Conservation (phyloP, 2,888 invertebrate genomes). For the Escarpia spicata region DNA sequence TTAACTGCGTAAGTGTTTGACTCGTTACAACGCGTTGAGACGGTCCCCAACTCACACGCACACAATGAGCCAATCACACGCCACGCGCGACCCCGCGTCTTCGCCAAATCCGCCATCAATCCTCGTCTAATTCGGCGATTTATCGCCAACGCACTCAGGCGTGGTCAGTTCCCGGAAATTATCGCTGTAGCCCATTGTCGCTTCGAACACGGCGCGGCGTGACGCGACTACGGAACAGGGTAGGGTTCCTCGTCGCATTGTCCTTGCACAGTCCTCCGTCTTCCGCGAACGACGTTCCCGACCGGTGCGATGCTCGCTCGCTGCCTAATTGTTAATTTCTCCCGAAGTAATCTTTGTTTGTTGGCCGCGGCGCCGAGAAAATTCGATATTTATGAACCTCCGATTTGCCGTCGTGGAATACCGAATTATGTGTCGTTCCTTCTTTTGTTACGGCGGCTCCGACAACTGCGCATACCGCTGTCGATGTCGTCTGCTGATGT, state of each 20-base stretch:
- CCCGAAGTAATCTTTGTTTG: neutral
- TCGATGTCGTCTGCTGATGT: neutral
- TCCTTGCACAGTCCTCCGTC: neutral
- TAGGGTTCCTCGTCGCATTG: neutral
- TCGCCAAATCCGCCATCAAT: neutral
- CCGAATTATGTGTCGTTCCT: neutral
- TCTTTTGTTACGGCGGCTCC: neutral
- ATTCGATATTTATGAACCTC: neutral
- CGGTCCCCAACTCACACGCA: neutral
- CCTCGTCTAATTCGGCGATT: neutral
- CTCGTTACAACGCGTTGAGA: neutral
- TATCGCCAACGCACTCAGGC: neutral
- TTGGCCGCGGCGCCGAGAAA: neutral
- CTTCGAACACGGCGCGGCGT: neutral
- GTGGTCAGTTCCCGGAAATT: slow-evolving; percentile 2
- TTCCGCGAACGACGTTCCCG: neutral
- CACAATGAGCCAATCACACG: slow-evolving; percentile 9
- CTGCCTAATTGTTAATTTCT: slow-evolving; percentile 6
- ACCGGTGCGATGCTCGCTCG: neutral
- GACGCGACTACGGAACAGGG: neutral
- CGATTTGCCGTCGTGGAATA: slow-evolving; percentile 13
- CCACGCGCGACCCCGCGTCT: neutral
- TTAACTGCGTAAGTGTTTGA: neutral
- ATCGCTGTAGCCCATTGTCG: neutral
- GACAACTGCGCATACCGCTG: neutral